Percentiles rank a stretch among this genome's conserved stretches.
Evolutionary conservation across 2,113 vertebrate species (phyloP).

Genomic region (Hemiscyllium ocellatum): DNA sequence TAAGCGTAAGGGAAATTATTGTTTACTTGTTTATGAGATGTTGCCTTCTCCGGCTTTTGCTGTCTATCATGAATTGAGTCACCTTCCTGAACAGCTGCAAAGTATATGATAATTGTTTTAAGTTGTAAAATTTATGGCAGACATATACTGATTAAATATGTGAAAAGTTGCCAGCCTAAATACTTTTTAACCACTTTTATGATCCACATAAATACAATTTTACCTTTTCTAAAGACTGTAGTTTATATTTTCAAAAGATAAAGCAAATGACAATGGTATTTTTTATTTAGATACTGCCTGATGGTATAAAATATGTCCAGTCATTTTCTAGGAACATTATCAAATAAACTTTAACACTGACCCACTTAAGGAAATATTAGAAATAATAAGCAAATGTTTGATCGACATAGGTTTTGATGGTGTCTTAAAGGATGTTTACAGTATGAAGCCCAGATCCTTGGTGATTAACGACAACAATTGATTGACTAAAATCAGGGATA

Average conservation of each 20-base stretch:
- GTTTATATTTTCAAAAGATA: background rate
- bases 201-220: background rate
- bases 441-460: background rate
- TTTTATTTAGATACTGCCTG: background rate
- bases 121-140: too few relatives aligned
- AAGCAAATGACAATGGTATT: background rate
- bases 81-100: too few relatives aligned
- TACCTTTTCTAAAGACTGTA: background rate
- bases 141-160: too few relatives aligned
- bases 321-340: background rate
- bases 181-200: background rate
- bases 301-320: background rate
- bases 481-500: background rate
- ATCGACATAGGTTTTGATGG: background rate
- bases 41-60: too few relatives aligned
- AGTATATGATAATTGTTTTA: too few relatives aligned
- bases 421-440: background rate
- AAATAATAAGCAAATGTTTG: background rate
- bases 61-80: too few relatives aligned
- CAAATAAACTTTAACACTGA: background rate
- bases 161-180: too few relatives aligned
- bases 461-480: background rate
- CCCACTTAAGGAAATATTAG: background rate
- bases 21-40: too few relatives aligned
- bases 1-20: background rate